Conservation (phyloP, 2,888 invertebrate species). For the Aspidiotus rigidus region DNA sequence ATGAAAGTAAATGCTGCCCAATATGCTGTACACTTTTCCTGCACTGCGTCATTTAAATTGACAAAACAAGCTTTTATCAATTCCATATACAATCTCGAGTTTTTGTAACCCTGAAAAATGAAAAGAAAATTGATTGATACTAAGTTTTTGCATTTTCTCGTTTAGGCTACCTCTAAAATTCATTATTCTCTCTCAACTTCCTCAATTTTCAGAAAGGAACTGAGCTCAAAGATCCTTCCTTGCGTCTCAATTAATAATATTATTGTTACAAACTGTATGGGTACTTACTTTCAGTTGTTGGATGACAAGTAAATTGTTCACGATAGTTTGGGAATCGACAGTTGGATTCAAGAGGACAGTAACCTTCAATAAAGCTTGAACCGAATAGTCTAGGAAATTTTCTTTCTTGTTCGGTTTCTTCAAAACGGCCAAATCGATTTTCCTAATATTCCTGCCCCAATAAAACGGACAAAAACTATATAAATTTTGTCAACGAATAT, state of each 20-base stretch:
- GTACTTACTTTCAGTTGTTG: constrained; percentile 66
- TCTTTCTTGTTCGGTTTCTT: constrained; percentile 15
- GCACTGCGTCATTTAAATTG: constrained; percentile 77
- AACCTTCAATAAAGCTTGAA: constrained; percentile 69
- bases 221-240: neutral
- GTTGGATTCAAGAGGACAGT: constrained; percentile 78
- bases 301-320: constrained; percentile 72
- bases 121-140: neutral
- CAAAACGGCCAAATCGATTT: constrained; percentile 16
- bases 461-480: too few species aligned
- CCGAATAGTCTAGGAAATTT: constrained; percentile 18
- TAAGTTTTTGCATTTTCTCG: too few species aligned
- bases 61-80: constrained; percentile 80
- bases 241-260: neutral
- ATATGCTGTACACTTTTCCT: constrained; percentile 67
- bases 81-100: constrained; percentile 75
- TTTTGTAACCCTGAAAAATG: constrained; percentile 52
- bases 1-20: constrained; percentile 93
- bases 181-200: too few species aligned
- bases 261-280: neutral
- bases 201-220: neutral
- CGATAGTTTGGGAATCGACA: constrained; percentile 68
- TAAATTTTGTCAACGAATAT: too few species aligned
- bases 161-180: too few species aligned
- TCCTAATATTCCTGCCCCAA: constrained; percentile 8